Percentiles rank a stretch among this genome's conserved stretches.
phyloP scores from a whole-genome alignment of 2,113 vertebrate genomes.

The Cephalopterus ornatus region DNA sequence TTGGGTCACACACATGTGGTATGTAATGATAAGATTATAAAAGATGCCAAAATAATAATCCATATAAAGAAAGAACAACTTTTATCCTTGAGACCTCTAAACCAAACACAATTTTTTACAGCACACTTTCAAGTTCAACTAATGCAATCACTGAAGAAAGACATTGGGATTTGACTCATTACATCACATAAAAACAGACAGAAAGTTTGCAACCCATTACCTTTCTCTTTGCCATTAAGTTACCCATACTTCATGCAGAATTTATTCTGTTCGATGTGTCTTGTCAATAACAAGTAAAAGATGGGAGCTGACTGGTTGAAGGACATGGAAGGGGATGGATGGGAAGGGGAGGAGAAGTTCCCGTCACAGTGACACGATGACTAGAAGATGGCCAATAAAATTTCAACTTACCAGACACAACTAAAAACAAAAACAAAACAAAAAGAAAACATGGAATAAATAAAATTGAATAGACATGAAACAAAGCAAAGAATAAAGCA shows the following conservation, averaged over 20 bases:
- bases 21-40: background rate
- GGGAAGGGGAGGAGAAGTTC: slow-evolving; percentile 90
- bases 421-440: slow-evolving; percentile 88
- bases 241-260: slow-evolving; percentile 86
- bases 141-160: background rate
- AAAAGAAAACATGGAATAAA: slow-evolving; percentile 87
- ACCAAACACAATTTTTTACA: background rate
- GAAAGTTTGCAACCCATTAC: slow-evolving; percentile 83
- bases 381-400: slow-evolving; percentile 95
- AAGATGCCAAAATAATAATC: background rate
- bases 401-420: slow-evolving; percentile 99
- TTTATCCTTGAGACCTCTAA: background rate
- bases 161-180: background rate
- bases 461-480: slow-evolving; percentile 73
- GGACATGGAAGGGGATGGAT: slow-evolving; percentile 88
- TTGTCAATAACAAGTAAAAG: slow-evolving; percentile 90
- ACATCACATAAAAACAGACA: slow-evolving; percentile 57
- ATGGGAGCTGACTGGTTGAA: slow-evolving; percentile 90
- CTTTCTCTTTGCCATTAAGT: slow-evolving; percentile 86
- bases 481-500: slow-evolving; percentile 62
- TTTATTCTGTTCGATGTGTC: slow-evolving; percentile 85
- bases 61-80: background rate
- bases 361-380: slow-evolving; percentile 88
- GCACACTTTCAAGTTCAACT: background rate
- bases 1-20: background rate